Base-by-base conservation (phyloP, 2,888 invertebrate genomes). In the Pammene aurita region DNA sequence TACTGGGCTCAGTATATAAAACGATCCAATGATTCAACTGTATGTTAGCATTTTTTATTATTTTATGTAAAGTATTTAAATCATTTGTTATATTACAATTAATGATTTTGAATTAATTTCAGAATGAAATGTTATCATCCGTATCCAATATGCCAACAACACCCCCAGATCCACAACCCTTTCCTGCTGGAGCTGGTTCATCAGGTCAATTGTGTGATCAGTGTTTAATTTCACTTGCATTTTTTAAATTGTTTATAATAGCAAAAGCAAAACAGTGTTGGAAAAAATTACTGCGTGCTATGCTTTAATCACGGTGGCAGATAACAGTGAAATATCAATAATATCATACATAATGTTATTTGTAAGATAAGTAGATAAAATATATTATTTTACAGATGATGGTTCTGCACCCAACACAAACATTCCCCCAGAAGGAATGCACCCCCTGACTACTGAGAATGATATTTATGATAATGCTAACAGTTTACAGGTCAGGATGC, bases 1-100 rank as follows among this genome's bases (percentile, higher is more conserved):
- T 96, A 96, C 14, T 98, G 98, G 98, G 94, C 94, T 75, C 95
- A 95, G 74, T 97, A 95, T 87, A 93, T 98, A 63, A 94, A 94
- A 67, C 93, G 94, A 68, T 92, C 94, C 74, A 86, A 91, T 48
- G 94, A 94, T 75, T 72, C 84, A 50, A 88, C 84, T 85, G 93
- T 93, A 83, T 81, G 80, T 77, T 44, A 42, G 0, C 38, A 7
- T 18, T n/a, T 41, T 16, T 14, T 13, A 9, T 16, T 52, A 13
- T 50, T 18, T 10, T 50, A 7, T 26, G 1, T 26, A 26, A 26
- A 26, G 26, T 26, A 16, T 48, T 7, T 18, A 16, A 50, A 50
- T 10, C 5, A 50, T 48, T 1, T 46, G 14, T n/a, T 18, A 48
- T 14, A 14, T 46, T 5, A 14, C n/a, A 14, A n/a, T n/a, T n/a